These are phyloP conservation scores for Mythimna loreyi DNA, from an alignment of 2,888 invertebrate genomes.

Conservation along the genomic window DNA sequence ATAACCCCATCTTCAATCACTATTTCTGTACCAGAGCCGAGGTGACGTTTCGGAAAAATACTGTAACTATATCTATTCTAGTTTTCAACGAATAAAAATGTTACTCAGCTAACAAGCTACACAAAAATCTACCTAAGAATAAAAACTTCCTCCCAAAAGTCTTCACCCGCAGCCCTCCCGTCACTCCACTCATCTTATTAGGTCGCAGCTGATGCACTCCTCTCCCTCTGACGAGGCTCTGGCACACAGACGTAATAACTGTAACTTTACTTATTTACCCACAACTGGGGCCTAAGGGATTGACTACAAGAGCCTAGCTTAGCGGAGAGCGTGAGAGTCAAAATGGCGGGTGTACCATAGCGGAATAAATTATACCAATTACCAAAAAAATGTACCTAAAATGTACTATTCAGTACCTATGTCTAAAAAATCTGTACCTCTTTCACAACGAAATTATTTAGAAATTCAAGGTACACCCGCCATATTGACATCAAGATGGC, in stretches of 20 bases:
- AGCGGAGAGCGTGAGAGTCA: slow-evolving; percentile 14
- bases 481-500: no score
- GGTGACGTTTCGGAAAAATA: no score
- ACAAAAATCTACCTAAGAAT: not conserved
- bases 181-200: slow-evolving; percentile 5
- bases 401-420: no score
- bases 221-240: not conserved
- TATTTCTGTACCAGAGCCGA: no score
- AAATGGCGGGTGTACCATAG: no score
- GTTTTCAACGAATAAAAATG: not conserved
- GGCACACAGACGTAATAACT: slow-evolving; percentile 14
- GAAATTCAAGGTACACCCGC: no score
- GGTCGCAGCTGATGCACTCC: slow-evolving; percentile 20
- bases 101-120: not conserved
- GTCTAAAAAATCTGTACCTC: no score
- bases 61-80: no score
- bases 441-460: no score
- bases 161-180: not conserved
- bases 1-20: no score
- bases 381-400: no score
- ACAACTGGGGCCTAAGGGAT: slow-evolving; percentile 15
- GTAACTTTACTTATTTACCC: slow-evolving; percentile 28
- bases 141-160: not conserved
- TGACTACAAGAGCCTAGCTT: not conserved
- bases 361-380: no score